Conservation (phyloP, 2,113 vertebrate genomes). For the Hippocampus abdominalis region DNA sequence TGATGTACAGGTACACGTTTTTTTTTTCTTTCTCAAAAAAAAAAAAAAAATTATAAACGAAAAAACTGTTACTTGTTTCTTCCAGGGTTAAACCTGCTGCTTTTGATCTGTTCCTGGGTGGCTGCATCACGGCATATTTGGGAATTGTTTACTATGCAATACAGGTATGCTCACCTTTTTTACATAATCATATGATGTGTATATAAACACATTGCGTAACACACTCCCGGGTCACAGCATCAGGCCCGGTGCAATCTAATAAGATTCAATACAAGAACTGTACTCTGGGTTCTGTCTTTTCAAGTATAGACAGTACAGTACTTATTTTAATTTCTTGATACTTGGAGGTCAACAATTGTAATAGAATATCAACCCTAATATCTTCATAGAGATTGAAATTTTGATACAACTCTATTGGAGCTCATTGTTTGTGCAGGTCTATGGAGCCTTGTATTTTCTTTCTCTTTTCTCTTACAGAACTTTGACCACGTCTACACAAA, state of each 20-base stretch:
- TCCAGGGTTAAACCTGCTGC: slow-evolving; percentile 77
- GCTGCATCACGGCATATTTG: slow-evolving; percentile 74
- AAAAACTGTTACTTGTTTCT: neutral
- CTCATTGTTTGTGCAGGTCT: neutral
- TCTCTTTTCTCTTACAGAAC: slow-evolving; percentile 58
- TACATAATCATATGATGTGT: neutral
- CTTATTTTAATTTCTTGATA: neutral
- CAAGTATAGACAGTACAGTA: neutral
- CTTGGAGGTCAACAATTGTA: neutral
- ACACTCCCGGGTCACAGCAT: neutral
- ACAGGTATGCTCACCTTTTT: slow-evolving; percentile 58
- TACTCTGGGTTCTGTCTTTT: neutral
- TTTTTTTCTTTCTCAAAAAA: neutral
- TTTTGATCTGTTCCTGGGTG: slow-evolving; percentile 76
- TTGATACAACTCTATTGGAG: neutral
- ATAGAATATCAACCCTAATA: neutral
- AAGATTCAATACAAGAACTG: neutral
- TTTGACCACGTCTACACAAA: slow-evolving; percentile 61
- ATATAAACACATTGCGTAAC: neutral
- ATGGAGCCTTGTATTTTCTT: neutral
- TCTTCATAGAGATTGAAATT: neutral
- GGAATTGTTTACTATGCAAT: slow-evolving; percentile 69
- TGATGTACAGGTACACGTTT: slow-evolving; percentile 71
- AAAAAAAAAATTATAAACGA: too few relatives aligned
- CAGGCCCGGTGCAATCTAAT: neutral